Evolutionary conservation across 2,797 vertebrate genomes (phyloP).

Genomic region (Champsocephalus esox): DNA sequence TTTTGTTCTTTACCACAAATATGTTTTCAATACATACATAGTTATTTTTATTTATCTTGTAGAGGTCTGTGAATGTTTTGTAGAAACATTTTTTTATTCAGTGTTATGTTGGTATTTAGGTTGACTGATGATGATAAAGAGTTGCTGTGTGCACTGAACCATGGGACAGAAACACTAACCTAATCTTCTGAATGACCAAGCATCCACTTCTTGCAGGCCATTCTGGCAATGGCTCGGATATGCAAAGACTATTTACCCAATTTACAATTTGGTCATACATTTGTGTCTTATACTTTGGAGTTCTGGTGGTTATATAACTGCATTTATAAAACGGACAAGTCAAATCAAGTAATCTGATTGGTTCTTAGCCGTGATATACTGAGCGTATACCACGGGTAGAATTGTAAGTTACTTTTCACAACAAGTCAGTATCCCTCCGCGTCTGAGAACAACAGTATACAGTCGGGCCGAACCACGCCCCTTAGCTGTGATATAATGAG

Average conservation of each 20-base stretch:
- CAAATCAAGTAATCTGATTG: too few relatives aligned
- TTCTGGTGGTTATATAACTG: constrained; percentile 16
- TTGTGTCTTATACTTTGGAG: constrained; percentile 46
- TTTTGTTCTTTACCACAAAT: neutral
- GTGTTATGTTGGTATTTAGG: constrained; percentile 19
- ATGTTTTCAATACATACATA: constrained; percentile 5
- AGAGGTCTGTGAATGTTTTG: constrained; percentile 20
- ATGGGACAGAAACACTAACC: constrained; percentile 43
- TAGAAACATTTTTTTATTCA: constrained; percentile 10
- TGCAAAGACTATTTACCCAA: constrained; percentile 34
- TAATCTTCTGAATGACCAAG: constrained; percentile 55
- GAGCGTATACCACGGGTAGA: too few relatives aligned
- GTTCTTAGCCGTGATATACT: too few relatives aligned
- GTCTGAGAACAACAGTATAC: too few relatives aligned
- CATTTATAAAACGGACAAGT: neutral
- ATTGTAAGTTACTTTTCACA: too few relatives aligned
- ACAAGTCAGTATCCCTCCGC: too few relatives aligned
- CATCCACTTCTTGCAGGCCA: constrained; percentile 45
- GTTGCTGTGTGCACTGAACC: constrained; percentile 44
- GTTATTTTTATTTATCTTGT: neutral
- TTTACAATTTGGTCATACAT: constrained; percentile 38
- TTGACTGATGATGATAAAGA: constrained; percentile 35
- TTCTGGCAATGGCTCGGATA: constrained; percentile 52
- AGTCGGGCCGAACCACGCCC: too few relatives aligned
- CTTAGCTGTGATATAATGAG: too few relatives aligned